Evolutionary conservation across 2,113 vertebrate genomes (phyloP), one percentile per base, ranked within the genome.

Genomic region (Nicator chloris): DNA sequence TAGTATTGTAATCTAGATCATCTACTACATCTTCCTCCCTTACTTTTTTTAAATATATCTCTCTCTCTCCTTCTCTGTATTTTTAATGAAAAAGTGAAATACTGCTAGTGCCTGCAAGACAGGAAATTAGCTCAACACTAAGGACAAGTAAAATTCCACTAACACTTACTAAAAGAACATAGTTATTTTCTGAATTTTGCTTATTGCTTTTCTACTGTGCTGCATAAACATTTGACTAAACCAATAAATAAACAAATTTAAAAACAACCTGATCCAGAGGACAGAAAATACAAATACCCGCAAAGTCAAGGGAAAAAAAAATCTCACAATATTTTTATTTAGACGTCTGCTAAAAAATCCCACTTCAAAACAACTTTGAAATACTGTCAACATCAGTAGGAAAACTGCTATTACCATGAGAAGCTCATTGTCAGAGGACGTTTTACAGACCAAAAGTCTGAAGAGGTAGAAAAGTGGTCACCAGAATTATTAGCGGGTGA

Each of bases 61-160:
- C 12, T 56, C 18, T 69, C 15, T 40, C 37, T 7, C 16, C 5
- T 17, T 16, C 27, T 84, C 88, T 82, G 33, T 81, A 16, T 56
- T 91, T 79, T 69, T 80, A 96, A 92, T 91, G 86, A 91, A 97
- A 89, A 90, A 83, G 51, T 83, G 71, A 97, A 96, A 96, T 93
- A 96, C 26, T 92, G 76, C 51, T 86, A 57, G 23, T 44, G 68
- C 26, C 51, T 91, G 47, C 35, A 71, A 90, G 82, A 95, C 88
- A 93, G 75, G 71, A 97, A 97, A 97, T 96, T 82, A 97, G 77
- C 70, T 92, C n/a, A 64, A 95, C 78, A 69, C 73, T 96, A 96
- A 94, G 73, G 65, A 96, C 64, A 88, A 95, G 87, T 73, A 94
- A 91, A 96, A 86, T 35, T 68, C 40, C 37, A 86, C 37, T 82